Evolutionary conservation across 2,113 vertebrate genomes (phyloP).

Genomic region (Microtus montanus): DNA sequence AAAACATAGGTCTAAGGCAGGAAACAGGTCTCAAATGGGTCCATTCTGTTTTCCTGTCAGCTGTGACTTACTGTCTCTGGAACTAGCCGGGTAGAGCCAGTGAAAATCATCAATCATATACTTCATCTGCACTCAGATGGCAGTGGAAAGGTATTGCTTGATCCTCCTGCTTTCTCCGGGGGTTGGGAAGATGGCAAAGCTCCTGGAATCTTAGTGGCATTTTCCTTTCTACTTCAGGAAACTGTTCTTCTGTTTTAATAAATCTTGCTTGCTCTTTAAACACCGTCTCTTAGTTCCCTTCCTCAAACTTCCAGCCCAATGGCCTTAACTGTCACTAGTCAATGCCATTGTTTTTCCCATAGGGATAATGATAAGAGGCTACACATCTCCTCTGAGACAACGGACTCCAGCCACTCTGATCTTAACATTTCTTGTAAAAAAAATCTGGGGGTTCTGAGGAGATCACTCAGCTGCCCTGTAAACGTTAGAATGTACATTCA

Average conservation of each 20-base stretch:
- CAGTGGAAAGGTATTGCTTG: not conserved
- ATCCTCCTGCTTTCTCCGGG: no score
- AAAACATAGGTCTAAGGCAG: not conserved
- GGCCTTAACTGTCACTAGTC: not conserved
- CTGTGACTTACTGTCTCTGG: not conserved
- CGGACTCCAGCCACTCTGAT: not conserved
- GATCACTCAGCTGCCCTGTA: not conserved
- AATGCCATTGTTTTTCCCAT: not conserved
- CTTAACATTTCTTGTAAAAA: constrained; percentile 8
- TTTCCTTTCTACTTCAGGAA: not conserved
- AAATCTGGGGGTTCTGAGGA: not conserved
- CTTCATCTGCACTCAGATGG: accelerated
- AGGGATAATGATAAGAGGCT: not conserved
- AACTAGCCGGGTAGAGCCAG: not conserved
- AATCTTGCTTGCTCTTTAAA: not conserved
- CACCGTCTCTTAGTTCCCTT: not conserved
- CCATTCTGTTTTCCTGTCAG: not conserved
- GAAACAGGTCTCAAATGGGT: not conserved
- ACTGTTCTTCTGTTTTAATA: not conserved
- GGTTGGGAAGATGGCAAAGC: not conserved
- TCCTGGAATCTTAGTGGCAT: not conserved
- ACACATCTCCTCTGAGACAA: not conserved
- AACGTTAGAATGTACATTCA: not conserved
- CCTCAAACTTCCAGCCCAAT: not conserved
- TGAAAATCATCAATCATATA: not conserved